Percentiles rank a stretch among this genome's conserved stretches.
Evolutionary conservation across 1,140 invertebrate genomes (phyloP).

Genomic region (Aleiodes sp.): DNA sequence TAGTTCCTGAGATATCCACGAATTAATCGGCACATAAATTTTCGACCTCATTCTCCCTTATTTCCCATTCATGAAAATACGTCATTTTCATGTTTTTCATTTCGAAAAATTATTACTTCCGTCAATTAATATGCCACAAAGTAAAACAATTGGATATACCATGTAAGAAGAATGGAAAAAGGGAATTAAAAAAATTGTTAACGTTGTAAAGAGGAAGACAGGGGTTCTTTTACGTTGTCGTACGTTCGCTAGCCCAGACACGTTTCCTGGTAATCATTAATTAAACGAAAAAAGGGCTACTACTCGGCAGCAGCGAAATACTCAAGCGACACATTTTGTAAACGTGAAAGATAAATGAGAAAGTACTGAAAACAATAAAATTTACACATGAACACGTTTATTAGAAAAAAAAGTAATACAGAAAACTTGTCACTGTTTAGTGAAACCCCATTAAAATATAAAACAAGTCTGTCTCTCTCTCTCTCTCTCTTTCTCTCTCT

Average conservation of each 20-base stretch:
- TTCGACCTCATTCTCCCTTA: too few species aligned
- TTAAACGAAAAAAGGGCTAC: constrained; percentile 54
- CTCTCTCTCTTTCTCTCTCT: background rate
- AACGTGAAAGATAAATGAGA: background rate
- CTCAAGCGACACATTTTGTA: constrained; percentile 1
- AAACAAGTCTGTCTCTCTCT: background rate
- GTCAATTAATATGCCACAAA: too few species aligned
- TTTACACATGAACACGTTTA: too few species aligned
- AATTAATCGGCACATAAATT: too few species aligned
- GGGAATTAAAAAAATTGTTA: background rate
- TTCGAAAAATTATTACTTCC: too few species aligned
- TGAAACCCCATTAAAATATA: constrained; percentile 1
- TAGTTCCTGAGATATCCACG: too few species aligned
- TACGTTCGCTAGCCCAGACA: constrained; percentile 51
- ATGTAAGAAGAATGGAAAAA: background rate
- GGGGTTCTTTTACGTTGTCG: background rate
- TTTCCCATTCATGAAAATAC: too few species aligned
- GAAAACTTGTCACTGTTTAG: background rate
- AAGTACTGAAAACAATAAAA: background rate
- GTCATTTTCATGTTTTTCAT: too few species aligned
- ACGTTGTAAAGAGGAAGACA: background rate
- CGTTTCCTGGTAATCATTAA: constrained; percentile 65
- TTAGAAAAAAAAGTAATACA: background rate
- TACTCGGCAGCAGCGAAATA: background rate
- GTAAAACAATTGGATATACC: too few species aligned